phyloP scores from a whole-genome alignment of 1,140 invertebrate genomes.

The Gryllus bimaculatus region DNA sequence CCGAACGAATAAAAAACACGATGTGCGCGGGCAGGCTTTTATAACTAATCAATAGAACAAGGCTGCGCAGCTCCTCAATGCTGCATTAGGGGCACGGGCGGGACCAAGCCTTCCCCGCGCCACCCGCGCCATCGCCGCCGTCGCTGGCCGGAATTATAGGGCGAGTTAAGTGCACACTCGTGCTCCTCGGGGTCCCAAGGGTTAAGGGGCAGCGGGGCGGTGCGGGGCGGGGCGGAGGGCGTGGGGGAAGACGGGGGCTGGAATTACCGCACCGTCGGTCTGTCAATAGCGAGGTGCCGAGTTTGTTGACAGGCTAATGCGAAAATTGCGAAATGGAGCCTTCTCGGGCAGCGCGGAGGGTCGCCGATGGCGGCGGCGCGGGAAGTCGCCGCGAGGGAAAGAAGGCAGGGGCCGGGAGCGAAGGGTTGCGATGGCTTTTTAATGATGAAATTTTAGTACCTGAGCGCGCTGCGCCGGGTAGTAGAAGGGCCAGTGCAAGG shows the following conservation, averaged over 20 bases:
- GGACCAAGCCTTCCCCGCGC: not conserved
- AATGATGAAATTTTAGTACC: slow-evolving; percentile 5
- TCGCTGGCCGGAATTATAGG: not conserved
- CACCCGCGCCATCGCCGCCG: not conserved
- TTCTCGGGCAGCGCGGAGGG: not conserved
- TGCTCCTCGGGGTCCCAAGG: not conserved
- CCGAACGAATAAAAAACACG: not conserved
- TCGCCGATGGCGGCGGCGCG: not conserved
- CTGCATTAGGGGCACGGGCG: not conserved
- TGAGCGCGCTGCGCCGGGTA: not conserved
- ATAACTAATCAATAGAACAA: slow-evolving; percentile 6
- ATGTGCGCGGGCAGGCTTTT: not conserved
- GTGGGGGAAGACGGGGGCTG: not conserved
- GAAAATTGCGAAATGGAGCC: not conserved
- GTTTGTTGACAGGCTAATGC: slow-evolving; percentile 3
- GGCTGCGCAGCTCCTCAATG: not conserved
- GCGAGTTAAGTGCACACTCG: not conserved
- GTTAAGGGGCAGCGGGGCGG: not conserved
- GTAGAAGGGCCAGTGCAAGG: not conserved
- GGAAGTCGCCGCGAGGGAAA: not conserved
- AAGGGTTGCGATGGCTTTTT: slow-evolving; percentile 3
- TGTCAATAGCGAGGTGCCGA: not conserved
- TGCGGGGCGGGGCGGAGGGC: no score
- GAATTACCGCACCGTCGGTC: not conserved
- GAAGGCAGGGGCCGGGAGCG: not conserved